Evolutionary conservation across 2,113 vertebrate genomes (phyloP), one percentile per base, ranked within the genome.

Genomic region (Chiloscyllium plagiosum): DNA sequence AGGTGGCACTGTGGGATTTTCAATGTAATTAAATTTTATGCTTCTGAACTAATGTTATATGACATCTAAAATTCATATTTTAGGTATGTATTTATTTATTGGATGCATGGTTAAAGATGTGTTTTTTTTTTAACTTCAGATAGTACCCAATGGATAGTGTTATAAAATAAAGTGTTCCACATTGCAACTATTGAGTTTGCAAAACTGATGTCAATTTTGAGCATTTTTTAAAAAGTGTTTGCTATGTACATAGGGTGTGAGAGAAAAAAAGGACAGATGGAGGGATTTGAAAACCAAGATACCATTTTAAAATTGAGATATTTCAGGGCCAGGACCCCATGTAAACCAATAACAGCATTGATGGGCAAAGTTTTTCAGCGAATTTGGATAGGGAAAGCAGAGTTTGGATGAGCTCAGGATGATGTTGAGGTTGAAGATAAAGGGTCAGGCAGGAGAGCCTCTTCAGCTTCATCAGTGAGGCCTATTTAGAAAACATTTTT

Each of bases 1-100:
- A 83, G 80, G 80, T 83, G 80, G 37, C 80, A 83, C 80, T 83
- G 80, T 42, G 80, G 80, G 80, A 42, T 83, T 83, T 83, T 42
- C 80, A 83, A 83, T 47, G 20, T 83, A 83, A 83, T 83, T 83
- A 83, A 83, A 20, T 22, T 4, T 83, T 83, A 42, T 20, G 37
- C 37, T 83, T 20, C 17, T 83, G 80, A 20, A 83, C 37, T 83
- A 42, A 83, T 1, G 5, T 83, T 42, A 83, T 83, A 42, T 83
- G 80, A 47, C 80, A 83, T 37, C 37, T 42, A 37, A 83, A 83
- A 37, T 42, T 47, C 20, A 3, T 80, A 37, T 20, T 83, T 47
- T 83, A 83, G 42, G 47, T 83, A 83, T 83, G 22, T 61, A 10
- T 61, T 61, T 61, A 7, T 15, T 42, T 15, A 83, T 19, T 83